Conservation (phyloP, 2,113 vertebrate genomes). For the Alexandromys fortis region DNA sequence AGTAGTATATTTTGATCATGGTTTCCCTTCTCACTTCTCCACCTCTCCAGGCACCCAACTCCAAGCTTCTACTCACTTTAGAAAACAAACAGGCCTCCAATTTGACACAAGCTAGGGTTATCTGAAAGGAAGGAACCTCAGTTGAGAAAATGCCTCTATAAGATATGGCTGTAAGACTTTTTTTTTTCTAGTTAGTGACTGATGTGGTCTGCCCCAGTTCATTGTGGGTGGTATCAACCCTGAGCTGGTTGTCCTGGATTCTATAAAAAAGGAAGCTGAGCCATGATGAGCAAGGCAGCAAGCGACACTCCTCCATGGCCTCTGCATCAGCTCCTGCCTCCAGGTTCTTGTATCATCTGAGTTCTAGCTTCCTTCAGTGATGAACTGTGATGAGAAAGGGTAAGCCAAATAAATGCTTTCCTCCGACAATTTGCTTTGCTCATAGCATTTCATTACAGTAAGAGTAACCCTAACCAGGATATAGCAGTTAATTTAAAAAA, state of each 20-base stretch:
- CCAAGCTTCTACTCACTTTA: neutral
- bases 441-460: neutral
- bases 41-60: neutral
- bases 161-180: neutral
- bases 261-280: neutral
- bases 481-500: neutral
- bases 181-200: neutral
- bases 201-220: neutral
- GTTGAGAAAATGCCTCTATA: neutral
- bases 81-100: neutral
- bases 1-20: neutral
- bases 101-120: neutral
- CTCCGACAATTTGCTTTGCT: neutral
- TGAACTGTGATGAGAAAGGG: neutral
- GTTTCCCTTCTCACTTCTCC: neutral
- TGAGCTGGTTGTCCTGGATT: neutral
- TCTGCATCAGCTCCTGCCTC: neutral
- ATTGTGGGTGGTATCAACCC: neutral
- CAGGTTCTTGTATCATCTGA: neutral
- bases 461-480: neutral
- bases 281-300: neutral
- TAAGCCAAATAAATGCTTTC: neutral
- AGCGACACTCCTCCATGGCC: neutral
- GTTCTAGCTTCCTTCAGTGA: neutral
- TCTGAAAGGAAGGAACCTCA: neutral